Evolutionary conservation across 2,113 vertebrate species (phyloP), one percentile per base, ranked within the genome.

Genomic region (Osmerus mordax): DNA sequence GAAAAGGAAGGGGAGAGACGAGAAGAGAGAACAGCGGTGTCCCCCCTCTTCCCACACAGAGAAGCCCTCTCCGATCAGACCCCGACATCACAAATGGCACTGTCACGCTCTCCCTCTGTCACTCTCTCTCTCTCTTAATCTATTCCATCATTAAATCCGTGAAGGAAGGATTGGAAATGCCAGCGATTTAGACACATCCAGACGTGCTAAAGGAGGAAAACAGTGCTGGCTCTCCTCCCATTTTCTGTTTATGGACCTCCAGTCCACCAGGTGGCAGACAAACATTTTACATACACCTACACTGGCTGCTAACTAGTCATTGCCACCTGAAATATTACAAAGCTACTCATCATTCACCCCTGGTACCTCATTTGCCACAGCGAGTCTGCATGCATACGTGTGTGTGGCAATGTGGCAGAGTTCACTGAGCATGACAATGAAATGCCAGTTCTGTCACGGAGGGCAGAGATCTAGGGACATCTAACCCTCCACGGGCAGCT

Each of bases 401-500:
- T 76, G 41, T 61, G 56, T 61, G 66, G n/a, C 55, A 62, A 65
- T 52, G 56, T 72, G 76, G 52, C 81, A 80, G 76, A 82, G 80
- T 83, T 87, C 81, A 82, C 64, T 53, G 58, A 29, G 74, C 72
- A 75, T 78, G 80, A 83, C 83, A 85, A 83, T 74, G 52, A 73
- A 77, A 77, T 56, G 71, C 61, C 64, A 72, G 75, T 63, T 15
- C 68, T 74, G 59, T 78, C 67, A 81, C 36, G 41, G 73, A 78
- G 82, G 78, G 69, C 81, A 84, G 78, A 81, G 76, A 77, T 73
- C 81, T 78, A 58, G 70, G 83, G 82, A 85, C 78, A 83, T 83
- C 53, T 81, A 82, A 78, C 76, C 78, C 79, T 85, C 77, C 53
- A 61, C 25, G 73, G 77, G 81, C 78, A 65, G 58, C 81, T 80